phyloP scores from a whole-genome alignment of 2,113 vertebrate genomes.

The Psephotus haematonotus region DNA sequence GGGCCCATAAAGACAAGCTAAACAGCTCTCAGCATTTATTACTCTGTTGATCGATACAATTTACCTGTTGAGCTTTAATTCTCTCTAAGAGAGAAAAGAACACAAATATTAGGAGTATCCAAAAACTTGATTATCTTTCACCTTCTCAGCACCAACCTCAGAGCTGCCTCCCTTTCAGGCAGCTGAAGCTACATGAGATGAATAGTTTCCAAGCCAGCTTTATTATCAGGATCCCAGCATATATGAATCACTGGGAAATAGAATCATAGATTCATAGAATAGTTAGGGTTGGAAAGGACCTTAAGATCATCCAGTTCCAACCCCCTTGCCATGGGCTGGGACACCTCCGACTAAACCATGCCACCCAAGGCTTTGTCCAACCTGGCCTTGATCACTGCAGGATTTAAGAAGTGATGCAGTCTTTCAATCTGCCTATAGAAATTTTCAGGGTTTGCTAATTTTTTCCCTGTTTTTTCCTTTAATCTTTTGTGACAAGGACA shows the following conservation, averaged over 20 bases:
- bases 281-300: too few relatives aligned
- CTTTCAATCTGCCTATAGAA: neutral
- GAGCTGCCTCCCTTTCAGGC: neutral
- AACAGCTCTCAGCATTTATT: neutral
- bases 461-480: neutral
- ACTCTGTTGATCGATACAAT: neutral
- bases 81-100: neutral
- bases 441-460: neutral
- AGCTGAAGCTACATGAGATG: neutral
- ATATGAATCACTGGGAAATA: neutral
- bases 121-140: neutral
- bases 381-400: neutral
- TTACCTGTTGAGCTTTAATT: neutral
- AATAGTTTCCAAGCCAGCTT: fast-evolving
- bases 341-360: too few relatives aligned
- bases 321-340: too few relatives aligned
- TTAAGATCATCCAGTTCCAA: too few relatives aligned
- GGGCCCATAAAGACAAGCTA: neutral
- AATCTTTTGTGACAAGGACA: neutral
- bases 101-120: neutral
- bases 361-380: too few relatives aligned
- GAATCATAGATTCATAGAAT: too few relatives aligned
- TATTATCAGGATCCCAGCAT: neutral
- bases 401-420: neutral
- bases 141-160: neutral